phyloP scores from a whole-genome alignment of 2,797 vertebrate genomes.

The Sebastes iracundus region DNA sequence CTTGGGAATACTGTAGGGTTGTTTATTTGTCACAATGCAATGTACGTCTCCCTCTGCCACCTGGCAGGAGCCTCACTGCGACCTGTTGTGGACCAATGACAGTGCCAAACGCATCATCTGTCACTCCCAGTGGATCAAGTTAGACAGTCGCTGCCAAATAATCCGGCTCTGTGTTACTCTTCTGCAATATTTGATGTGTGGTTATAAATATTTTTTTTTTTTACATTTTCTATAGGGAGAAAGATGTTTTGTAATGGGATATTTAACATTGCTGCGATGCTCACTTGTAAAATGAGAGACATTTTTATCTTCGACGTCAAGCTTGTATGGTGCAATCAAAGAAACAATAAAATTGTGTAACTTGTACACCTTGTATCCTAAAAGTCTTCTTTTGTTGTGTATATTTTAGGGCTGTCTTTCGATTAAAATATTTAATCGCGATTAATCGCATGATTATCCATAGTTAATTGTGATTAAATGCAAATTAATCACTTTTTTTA shows the following conservation, averaged over 20 bases:
- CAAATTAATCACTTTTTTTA: too few species aligned
- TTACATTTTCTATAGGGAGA: constrained; percentile 53
- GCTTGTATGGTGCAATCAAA: constrained; percentile 67
- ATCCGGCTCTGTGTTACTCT: constrained; percentile 48
- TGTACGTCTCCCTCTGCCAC: constrained; percentile 61
- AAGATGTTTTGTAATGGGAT: constrained; percentile 64
- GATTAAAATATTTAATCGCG: too few species aligned
- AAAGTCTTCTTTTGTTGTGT: not conserved
- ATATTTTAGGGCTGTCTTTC: not conserved
- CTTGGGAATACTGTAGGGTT: constrained; percentile 53
- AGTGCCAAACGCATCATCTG: constrained; percentile 71
- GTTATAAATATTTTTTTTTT: constrained; percentile 5
- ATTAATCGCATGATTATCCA: too few species aligned
- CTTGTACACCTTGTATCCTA: constrained; percentile 14
- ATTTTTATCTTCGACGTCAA: constrained; percentile 57
- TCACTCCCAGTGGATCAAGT: constrained; percentile 68
- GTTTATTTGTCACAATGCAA: constrained; percentile 70
- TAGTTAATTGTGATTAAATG: too few species aligned
- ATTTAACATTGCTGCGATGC: constrained; percentile 39
- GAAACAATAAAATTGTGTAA: constrained; percentile 74
- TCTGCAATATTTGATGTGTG: constrained; percentile 29
- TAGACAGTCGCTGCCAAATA: constrained; percentile 71
- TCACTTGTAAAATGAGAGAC: constrained; percentile 41
- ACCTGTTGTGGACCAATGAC: constrained; percentile 75
- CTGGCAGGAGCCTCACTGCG: constrained; percentile 63